Conservation (phyloP, 92 coral and sea anemone species). For the Zoanthus solanderi region DNA sequence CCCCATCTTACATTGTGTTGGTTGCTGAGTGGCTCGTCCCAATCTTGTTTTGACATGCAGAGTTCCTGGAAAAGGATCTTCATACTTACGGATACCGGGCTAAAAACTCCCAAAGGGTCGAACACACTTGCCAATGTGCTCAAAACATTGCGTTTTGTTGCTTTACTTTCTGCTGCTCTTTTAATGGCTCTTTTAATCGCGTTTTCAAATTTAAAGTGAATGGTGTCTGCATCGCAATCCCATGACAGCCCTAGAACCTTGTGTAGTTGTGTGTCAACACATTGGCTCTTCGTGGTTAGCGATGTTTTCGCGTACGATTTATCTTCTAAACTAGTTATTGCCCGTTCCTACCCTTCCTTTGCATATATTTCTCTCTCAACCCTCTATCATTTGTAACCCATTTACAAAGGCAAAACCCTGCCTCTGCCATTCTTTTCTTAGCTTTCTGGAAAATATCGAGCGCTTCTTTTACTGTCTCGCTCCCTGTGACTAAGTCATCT, state of each 20-base stretch:
- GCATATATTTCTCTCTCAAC: slow-evolving; percentile 19
- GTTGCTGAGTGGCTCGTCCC: slow-evolving; percentile 39
- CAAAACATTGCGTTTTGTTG: slow-evolving; percentile 33
- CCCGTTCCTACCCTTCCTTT: neutral
- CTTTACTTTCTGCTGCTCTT: neutral
- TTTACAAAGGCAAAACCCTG: slow-evolving; percentile 44
- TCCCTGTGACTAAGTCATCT: slow-evolving; percentile 57
- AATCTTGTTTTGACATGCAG: slow-evolving; percentile 28
- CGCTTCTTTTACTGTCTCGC: neutral
- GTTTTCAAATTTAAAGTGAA: slow-evolving; percentile 13
- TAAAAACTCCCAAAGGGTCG: slow-evolving; percentile 41
- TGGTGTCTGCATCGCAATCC: slow-evolving; percentile 26
- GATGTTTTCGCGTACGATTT: neutral
- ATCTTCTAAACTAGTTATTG: neutral
- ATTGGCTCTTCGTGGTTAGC: neutral
- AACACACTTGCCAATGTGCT: slow-evolving; percentile 21
- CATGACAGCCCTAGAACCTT: slow-evolving; percentile 33
- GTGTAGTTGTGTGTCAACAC: slow-evolving; percentile 1
- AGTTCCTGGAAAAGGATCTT: slow-evolving; percentile 42
- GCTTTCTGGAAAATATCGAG: slow-evolving; percentile 50
- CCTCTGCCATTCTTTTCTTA: slow-evolving; percentile 48
- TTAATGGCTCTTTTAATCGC: slow-evolving; percentile 11
- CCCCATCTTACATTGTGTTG: slow-evolving; percentile 33
- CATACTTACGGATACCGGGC: slow-evolving; percentile 11
- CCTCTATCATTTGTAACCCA: slow-evolving; percentile 37